Percentiles rank a stretch among this genome's conserved stretches.
phyloP scores from a whole-genome alignment of 2,888 invertebrate genomes.

The Conus canariensis region DNA sequence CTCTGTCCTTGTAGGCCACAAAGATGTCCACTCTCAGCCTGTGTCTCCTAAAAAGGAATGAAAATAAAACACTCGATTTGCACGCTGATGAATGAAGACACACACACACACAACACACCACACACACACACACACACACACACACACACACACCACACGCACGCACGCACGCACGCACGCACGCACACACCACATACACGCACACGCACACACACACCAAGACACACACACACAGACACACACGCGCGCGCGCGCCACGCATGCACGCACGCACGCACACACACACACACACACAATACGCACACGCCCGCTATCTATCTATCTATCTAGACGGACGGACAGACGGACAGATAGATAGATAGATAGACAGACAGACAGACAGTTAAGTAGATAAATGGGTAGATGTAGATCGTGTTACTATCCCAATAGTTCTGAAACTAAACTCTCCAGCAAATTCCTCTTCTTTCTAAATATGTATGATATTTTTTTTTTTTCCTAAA shows the following conservation, averaged over 20 bases:
- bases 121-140: no score
- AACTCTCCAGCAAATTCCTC: neutral
- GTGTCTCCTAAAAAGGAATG: no score
- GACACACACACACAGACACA: neutral
- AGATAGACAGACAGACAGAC: no score
- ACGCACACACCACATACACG: no score
- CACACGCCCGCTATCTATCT: neutral
- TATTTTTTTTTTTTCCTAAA: no score
- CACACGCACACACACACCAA: no score
- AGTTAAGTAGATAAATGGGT: no score
- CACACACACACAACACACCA: neutral
- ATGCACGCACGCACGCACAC: neutral
- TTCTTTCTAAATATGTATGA: no score
- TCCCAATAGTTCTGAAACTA: neutral
- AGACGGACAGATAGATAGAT: no score
- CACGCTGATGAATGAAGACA: neutral
- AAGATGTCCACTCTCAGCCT: neutral
- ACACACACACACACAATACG: neutral
- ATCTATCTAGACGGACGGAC: no score
- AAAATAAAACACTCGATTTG: neutral
- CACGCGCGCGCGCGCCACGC: neutral
- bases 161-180: neutral
- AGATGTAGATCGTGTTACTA: no score
- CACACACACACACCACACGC: neutral
- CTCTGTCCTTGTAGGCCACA: neutral